These are phyloP conservation scores for Polylopha cassiicola DNA, from an alignment of 2,888 invertebrate genomes.

Conservation along the genomic window DNA sequence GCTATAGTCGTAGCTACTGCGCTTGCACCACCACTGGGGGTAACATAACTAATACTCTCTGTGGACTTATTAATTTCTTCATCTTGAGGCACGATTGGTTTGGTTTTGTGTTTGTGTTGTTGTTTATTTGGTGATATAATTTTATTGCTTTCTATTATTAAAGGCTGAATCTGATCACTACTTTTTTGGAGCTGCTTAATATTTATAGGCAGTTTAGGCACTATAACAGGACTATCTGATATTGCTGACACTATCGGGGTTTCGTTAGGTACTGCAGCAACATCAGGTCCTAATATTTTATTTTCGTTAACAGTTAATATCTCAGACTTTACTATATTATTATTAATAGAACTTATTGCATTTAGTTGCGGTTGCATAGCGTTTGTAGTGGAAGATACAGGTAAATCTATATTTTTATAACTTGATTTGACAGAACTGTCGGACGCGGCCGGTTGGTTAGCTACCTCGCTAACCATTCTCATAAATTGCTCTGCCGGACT, in stretches of 20 bases:
- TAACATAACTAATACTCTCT: slow-evolving; percentile 31
- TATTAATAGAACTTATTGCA: slow-evolving; percentile 63
- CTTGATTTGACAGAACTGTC: slow-evolving; percentile 50
- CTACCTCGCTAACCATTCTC: slow-evolving; percentile 66
- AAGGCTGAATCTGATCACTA: slow-evolving; percentile 52
- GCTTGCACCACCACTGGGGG: slow-evolving; percentile 20
- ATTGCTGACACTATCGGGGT: slow-evolving; percentile 84
- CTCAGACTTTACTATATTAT: slow-evolving; percentile 68
- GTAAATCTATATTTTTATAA: slow-evolving; percentile 50
- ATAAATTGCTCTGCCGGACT: slow-evolving; percentile 68
- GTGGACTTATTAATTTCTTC: slow-evolving; percentile 45
- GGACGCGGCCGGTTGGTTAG: slow-evolving; percentile 52
- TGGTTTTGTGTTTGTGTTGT: slow-evolving; percentile 50
- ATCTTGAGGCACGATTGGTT: slow-evolving; percentile 53
- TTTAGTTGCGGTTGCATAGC: slow-evolving; percentile 57
- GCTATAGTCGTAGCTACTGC: slow-evolving; percentile 4
- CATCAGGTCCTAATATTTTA: slow-evolving; percentile 60
- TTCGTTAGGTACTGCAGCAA: slow-evolving; percentile 54
- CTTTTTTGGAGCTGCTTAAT: slow-evolving; percentile 59
- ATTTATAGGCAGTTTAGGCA: slow-evolving; percentile 72
- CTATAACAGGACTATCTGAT: slow-evolving; percentile 82
- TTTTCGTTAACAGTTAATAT: slow-evolving; percentile 62
- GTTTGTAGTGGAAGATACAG: slow-evolving; percentile 43
- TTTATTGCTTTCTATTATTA: slow-evolving; percentile 61
- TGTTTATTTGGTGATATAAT: slow-evolving; percentile 51